phyloP scores from a whole-genome alignment of 2,888 invertebrate genomes.

The Megalurothrips usitatus region DNA sequence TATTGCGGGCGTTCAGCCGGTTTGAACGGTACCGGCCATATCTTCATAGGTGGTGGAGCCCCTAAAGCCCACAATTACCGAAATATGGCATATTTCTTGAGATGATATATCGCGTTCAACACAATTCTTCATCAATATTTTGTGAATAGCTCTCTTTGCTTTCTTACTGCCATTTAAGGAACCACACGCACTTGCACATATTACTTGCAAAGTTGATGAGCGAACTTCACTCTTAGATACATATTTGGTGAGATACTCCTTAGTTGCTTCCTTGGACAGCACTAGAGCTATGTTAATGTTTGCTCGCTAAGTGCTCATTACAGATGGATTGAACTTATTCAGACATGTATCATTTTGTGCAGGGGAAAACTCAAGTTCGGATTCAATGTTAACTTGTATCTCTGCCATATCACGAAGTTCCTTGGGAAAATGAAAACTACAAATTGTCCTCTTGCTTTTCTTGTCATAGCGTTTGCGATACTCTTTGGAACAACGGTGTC shows the following conservation, averaged over 20 bases:
- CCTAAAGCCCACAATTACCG: too few species aligned
- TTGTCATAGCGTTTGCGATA: neutral
- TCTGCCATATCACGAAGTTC: neutral
- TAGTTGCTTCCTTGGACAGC: constrained; percentile 29
- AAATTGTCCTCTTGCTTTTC: neutral
- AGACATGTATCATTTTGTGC: constrained; percentile 33
- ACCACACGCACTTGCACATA: neutral
- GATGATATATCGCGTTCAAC: constrained; percentile 14
- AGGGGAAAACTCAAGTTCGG: neutral
- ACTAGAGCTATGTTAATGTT: constrained; percentile 34
- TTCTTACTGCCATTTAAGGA: neutral
- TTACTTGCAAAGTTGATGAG: neutral
- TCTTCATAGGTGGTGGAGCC: too few species aligned
- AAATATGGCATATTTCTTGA: constrained; percentile 21
- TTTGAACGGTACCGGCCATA: too few species aligned
- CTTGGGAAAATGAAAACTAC: constrained; percentile 27
- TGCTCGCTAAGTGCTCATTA: constrained; percentile 33
- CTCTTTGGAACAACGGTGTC: neutral
- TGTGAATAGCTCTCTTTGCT: constrained; percentile 7
- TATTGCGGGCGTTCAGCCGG: too few species aligned
- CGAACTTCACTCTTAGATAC: constrained; percentile 32
- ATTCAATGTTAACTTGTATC: neutral
- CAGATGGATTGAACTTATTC: too few species aligned
- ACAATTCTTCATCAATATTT: constrained; percentile 16
- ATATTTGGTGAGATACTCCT: constrained; percentile 35